Evolutionary conservation across 2,113 vertebrate genomes (phyloP).

Genomic region (Eupsittula cactorum): DNA sequence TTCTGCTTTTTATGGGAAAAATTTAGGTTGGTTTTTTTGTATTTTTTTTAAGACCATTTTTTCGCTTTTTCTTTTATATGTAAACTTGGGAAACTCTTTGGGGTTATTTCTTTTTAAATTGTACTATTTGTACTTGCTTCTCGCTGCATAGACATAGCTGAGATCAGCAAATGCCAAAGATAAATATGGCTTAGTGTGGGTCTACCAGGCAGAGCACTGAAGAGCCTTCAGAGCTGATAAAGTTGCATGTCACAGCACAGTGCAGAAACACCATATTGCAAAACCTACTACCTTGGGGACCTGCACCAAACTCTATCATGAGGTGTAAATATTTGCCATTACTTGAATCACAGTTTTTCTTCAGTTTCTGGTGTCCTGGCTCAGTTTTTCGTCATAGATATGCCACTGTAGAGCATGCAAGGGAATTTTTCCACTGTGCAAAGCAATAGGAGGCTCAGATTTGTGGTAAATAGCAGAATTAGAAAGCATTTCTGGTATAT

Average conservation of each 20-base stretch:
- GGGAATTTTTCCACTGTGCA: not conserved
- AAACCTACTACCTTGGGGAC: not conserved
- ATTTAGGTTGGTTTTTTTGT: fast-evolving
- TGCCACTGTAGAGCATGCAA: not conserved
- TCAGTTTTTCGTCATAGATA: not conserved
- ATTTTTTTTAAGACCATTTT: not conserved
- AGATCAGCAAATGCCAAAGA: not conserved
- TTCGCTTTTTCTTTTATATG: not conserved
- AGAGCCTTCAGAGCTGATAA: not conserved
- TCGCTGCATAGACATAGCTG: not conserved
- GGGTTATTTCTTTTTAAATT: not conserved
- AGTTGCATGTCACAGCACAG: not conserved
- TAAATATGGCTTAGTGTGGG: not conserved
- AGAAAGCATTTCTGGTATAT: not conserved
- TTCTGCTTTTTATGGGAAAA: not conserved
- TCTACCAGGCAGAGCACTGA: not conserved
- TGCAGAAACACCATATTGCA: not conserved
- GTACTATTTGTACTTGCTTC: not conserved
- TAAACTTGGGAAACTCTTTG: not conserved
- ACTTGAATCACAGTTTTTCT: not conserved
- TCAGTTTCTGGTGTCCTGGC: not conserved
- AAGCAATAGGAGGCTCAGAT: not conserved
- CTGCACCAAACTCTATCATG: not conserved
- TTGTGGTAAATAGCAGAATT: slow-evolving; percentile 1
- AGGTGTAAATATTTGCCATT: not conserved